Percentiles rank a stretch among this genome's conserved stretches.
Conservation (phyloP, 30 jellyfish, hydroid and myxozoan genomes). For the Clytia hemisphaerica region DNA sequence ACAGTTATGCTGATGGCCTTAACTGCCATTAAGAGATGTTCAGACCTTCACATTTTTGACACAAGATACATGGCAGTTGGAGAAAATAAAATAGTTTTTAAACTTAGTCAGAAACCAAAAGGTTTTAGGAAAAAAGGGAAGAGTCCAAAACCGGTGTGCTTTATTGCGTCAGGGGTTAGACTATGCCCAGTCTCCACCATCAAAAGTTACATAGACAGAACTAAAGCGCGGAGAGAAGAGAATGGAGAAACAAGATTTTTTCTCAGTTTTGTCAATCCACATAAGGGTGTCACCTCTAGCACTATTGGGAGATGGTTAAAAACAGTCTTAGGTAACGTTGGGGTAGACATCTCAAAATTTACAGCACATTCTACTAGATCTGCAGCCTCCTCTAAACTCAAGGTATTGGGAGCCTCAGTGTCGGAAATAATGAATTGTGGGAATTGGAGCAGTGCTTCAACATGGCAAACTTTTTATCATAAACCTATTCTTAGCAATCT, state of each 20-base stretch:
- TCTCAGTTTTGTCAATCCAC: no score
- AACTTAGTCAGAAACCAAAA: background rate
- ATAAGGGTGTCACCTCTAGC: no score
- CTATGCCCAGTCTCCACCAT: background rate
- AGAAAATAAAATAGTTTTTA: no score
- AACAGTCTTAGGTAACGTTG: background rate
- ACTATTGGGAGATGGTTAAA: no score
- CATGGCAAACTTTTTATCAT: background rate
- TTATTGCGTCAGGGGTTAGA: background rate
- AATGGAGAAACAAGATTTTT: no score
- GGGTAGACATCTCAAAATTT: no score
- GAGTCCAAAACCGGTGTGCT: background rate
- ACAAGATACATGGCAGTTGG: conserved; percentile 1
- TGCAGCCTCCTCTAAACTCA: conserved; percentile 1
- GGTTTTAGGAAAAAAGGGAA: background rate
- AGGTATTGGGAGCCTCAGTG: no score
- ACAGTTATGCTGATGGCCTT: background rate
- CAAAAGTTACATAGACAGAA: background rate
- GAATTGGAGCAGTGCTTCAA: conserved; percentile 7
- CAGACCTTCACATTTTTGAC: background rate
- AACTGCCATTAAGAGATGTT: background rate
- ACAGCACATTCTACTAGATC: background rate
- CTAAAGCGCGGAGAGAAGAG: no score
- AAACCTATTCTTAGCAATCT: no score
- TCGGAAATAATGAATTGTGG: no score